Percentiles rank a stretch among this genome's conserved stretches.
Evolutionary conservation across 2,888 invertebrate species (phyloP).

Genomic region (Chaitophorus viminalis): DNA sequence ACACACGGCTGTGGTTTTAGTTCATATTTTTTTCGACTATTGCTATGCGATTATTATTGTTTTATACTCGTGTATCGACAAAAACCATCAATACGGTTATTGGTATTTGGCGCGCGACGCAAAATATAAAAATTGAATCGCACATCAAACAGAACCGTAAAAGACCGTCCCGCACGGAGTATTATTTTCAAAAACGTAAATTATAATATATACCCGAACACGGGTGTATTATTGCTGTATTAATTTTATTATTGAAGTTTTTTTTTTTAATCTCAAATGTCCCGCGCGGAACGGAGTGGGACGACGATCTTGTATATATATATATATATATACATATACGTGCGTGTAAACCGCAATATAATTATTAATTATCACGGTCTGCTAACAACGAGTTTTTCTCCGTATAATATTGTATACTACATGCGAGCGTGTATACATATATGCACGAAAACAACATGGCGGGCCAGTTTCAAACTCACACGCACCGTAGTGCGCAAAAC

Average conservation of each 20-base stretch:
- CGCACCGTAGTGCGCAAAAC: background rate
- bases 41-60: background rate
- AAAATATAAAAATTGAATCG: background rate
- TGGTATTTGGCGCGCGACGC: background rate
- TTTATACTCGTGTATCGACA: background rate
- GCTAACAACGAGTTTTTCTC: background rate
- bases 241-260: background rate
- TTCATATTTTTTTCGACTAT: background rate
- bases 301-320: background rate
- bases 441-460: too few relatives aligned
- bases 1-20: background rate
- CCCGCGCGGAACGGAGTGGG: background rate
- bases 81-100: background rate
- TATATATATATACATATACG: background rate
- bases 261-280: background rate
- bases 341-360: background rate
- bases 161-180: background rate
- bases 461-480: background rate
- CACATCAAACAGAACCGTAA: constrained; percentile 43
- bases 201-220: background rate
- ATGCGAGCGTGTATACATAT: background rate
- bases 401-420: background rate
- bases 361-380: constrained; percentile 1
- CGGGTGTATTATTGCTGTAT: background rate
- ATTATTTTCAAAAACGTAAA: background rate